Percentiles rank a stretch among this genome's conserved stretches.
These are phyloP conservation scores for Calidris pygmaea DNA, from an alignment of 2,113 vertebrate species.

Conservation along the genomic window DNA sequence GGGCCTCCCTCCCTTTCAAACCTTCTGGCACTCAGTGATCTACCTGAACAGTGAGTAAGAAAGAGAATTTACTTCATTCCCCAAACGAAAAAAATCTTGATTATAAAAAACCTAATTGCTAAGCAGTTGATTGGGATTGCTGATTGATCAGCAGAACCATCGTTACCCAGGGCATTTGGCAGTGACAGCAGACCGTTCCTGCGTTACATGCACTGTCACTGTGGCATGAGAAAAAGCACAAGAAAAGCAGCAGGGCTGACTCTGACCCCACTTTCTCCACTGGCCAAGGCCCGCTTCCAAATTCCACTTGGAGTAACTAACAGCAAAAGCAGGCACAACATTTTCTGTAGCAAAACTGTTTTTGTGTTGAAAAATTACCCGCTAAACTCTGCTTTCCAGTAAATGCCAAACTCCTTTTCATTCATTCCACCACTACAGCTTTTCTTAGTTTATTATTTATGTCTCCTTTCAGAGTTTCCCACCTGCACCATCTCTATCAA, in stretches of 20 bases:
- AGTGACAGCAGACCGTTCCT: neutral
- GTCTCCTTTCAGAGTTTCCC: neutral
- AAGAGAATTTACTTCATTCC: neutral
- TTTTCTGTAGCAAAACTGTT: constrained; percentile 9
- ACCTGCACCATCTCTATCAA: constrained; percentile 26
- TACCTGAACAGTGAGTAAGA: neutral
- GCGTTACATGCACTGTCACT: neutral
- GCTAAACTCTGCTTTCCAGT: neutral
- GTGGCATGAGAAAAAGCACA: neutral
- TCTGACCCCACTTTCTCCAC: neutral
- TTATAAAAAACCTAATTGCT: neutral
- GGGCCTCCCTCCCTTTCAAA: neutral
- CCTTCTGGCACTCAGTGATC: neutral
- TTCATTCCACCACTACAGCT: neutral
- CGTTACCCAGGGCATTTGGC: accelerated
- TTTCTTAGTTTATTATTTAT: constrained; percentile 43
- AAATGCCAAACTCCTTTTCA: neutral
- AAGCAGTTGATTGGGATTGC: neutral
- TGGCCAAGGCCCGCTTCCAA: neutral
- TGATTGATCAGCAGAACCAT: neutral
- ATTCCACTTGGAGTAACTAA: neutral
- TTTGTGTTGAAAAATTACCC: neutral
- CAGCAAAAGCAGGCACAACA: neutral
- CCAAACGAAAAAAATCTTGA: neutral
- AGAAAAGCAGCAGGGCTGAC: neutral